Base-by-base conservation (phyloP, 2,888 invertebrate genomes). In the Rhagium mordax region DNA sequence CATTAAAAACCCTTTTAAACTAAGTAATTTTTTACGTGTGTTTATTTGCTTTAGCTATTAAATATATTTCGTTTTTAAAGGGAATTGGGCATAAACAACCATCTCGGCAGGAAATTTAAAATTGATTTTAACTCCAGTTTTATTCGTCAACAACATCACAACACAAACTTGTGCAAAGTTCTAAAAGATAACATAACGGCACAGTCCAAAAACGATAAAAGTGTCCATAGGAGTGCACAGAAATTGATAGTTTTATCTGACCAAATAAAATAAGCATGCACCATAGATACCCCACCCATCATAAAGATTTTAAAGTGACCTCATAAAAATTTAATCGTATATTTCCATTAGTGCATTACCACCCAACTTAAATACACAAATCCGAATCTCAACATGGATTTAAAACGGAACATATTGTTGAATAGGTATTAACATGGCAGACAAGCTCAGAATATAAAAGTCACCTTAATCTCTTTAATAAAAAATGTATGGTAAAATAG, bases 321-420 rank as follows among this genome's bases (percentile, higher is more conserved):
- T 74, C 77, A 62, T 77, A 77, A 77, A 77, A 75, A 74, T 77
- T 77, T 77, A 77, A 77, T 77, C 74, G 75, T 75, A 61, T 75
- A 77, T 77, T 75, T 75, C 77, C 77, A 77, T 77, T 77, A 77
- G 77, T 75, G 65, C 77, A 75, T 74, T 77, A 75, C 72, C 74
- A 72, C 41, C 65, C 70, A 70, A 70, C 70, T 70, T 64, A 70
- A 70, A 70, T 66, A 70, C 73, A 70, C 66, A 73, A 73, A 73
- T 73, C 70, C 69, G 68, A 71, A 41, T 41, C 41, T 41, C 41
- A 1, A 13, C 27, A 13, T 16, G 57, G 27, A 57, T 4, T 27
- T 27, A 8, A 24, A 27, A 24, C n/a, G 57, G 15, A 27, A 57
- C n/a, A 59, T 33, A 59, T 5, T 59, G 59, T 33, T 29, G 16